phyloP scores from a whole-genome alignment of 2,113 vertebrate species.

The Ranitomeya variabilis region DNA sequence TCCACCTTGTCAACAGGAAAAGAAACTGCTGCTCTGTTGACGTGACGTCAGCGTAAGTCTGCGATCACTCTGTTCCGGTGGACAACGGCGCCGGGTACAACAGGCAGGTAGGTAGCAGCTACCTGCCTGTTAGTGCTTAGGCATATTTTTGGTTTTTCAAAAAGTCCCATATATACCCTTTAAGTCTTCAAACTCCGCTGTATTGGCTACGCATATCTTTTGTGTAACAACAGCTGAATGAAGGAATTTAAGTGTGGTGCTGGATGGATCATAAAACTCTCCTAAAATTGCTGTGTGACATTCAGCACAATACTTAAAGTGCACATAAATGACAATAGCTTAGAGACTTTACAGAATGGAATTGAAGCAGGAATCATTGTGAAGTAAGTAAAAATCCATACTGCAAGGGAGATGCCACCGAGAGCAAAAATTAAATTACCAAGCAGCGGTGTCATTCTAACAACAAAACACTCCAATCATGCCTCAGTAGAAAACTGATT shows the following conservation, averaged over 20 bases:
- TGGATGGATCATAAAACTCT: background rate
- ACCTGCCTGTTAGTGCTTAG: too few relatives aligned
- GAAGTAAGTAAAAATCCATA: constrained; percentile 3
- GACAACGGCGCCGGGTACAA: too few relatives aligned
- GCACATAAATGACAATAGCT: constrained; percentile 3
- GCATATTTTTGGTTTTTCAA: too few relatives aligned
- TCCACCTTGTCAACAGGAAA: too few relatives aligned
- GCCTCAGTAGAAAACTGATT: constrained; percentile 3
- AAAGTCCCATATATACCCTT: too few relatives aligned
- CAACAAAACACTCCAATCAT: constrained; percentile 28
- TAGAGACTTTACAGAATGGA: background rate
- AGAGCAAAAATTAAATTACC: constrained; percentile 12
- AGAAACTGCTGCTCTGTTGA: too few relatives aligned
- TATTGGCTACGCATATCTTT: background rate
- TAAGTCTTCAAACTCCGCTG: too few relatives aligned
- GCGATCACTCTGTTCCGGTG: too few relatives aligned
- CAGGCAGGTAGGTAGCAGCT: too few relatives aligned
- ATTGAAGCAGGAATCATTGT: constrained; percentile 24
- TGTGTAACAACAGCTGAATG: background rate
- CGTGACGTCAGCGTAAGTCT: too few relatives aligned
- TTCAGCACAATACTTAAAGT: background rate
- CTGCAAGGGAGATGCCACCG: background rate
- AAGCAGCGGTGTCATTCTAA: background rate
- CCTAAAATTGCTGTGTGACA: background rate
- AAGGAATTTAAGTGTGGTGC: background rate